phyloP scores from a whole-genome alignment of 2,888 invertebrate species.

The Theristus sp. region DNA sequence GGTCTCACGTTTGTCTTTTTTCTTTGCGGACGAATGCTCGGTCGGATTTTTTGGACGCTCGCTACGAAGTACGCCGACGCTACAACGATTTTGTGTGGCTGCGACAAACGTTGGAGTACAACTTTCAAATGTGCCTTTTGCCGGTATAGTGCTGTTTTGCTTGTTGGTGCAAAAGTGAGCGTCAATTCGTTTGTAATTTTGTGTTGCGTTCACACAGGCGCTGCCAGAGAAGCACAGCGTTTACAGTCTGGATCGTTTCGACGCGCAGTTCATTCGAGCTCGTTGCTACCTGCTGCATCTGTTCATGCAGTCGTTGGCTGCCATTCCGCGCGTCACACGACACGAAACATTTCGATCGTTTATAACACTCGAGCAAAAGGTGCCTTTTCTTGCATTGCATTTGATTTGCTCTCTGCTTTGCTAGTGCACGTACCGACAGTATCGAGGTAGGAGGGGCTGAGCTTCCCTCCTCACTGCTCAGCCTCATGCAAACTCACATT shows the following conservation, averaged over 20 bases:
- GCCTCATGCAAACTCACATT: no score
- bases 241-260: constrained; percentile 49
- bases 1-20: no score
- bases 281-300: constrained; percentile 48
- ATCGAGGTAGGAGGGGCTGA: no score
- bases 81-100: constrained; percentile 56
- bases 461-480: no score
- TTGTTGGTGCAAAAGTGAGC: background rate
- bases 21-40: background rate
- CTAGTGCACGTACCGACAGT: no score
- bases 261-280: constrained; percentile 48
- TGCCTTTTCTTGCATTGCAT: no score
- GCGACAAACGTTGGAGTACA: constrained; percentile 44
- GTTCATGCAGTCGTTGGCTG: constrained; percentile 46
- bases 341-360: constrained; percentile 46
- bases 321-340: constrained; percentile 49
- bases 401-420: no score
- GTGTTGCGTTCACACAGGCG: background rate
- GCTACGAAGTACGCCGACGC: constrained; percentile 46
- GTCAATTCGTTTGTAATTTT: background rate
- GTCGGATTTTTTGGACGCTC: constrained; percentile 43
- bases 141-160: constrained; percentile 41
- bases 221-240: constrained; percentile 50
- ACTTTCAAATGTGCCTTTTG: constrained; percentile 47
- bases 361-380: constrained; percentile 41